Base-by-base conservation (phyloP, 2,888 invertebrate species). In the Agrochola lychnidis region DNA sequence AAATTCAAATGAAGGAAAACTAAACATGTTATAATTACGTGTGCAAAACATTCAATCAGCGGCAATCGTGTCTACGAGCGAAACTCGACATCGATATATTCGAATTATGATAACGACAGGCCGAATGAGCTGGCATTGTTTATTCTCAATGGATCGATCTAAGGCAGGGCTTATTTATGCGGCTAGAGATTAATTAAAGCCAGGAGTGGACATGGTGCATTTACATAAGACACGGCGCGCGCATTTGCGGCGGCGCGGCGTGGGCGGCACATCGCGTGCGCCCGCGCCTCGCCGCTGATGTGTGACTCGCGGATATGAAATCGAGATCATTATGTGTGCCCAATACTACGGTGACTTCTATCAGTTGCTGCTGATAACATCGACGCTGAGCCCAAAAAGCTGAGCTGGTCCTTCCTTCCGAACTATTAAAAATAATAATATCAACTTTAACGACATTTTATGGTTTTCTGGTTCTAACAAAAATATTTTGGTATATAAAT, bases 221-320 rank as follows among this genome's bases (percentile, higher is more conserved):
- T 97, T 94, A 95, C 97, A 97, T 97, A 96, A 90, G 94, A 97
- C 97, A 97, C 93, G 96, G 94, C 90, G 95, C 91, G 94, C 94
- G 96, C 97, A 96, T 96, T 97, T 96, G 95, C 94, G 90, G 90
- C 88, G 89, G 89, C 87, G 86, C 88, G 92, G 93, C 91, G 95
- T 94, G 94, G 94, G 95, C 93, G 94, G 89, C 86, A 89, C 91
- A 91, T 92, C 89, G 92, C 93, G 92, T 92, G 93, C 77, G 81
- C 75, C 77, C 19, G 75, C 83, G 73, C 64, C 73, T n/a, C 16
- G 75, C 25, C 73, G 25, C 76, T 90, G 90, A 91, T 88, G 89
- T 91, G 90, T 88, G 85, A 88, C 86, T 89, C 89, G 91, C 83
- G 89, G 90, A 91, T 92, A 91, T 90, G 87, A 88, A 83, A 85